Percentiles rank a stretch among this genome's conserved stretches.
phyloP scores from a whole-genome alignment of 1,140 invertebrate genomes.

The Coptotermes formosanus region DNA sequence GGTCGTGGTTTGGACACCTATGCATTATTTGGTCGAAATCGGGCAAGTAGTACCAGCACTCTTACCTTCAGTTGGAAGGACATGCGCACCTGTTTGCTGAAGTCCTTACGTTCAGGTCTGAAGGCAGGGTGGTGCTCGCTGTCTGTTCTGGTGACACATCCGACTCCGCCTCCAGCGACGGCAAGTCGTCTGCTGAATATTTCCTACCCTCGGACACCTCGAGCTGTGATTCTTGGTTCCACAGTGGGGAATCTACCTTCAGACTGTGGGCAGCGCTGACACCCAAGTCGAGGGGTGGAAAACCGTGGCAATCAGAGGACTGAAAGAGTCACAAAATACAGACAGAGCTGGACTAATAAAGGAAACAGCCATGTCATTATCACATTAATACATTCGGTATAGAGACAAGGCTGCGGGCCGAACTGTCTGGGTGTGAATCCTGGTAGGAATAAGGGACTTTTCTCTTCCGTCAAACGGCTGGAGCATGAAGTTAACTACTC shows the following conservation, averaged over 20 bases:
- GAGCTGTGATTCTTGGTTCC: neutral
- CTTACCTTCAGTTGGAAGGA: neutral
- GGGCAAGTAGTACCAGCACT: neutral
- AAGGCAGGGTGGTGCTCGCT: neutral
- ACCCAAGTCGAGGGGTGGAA: neutral
- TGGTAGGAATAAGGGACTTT: neutral
- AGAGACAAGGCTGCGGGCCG: neutral
- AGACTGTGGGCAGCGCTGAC: neutral
- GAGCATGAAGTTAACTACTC: no score
- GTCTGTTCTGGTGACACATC: neutral
- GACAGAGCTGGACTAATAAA: neutral
- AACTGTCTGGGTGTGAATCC: neutral
- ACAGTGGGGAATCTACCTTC: neutral
- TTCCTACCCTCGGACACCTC: neutral
- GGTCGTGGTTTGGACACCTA: no score
- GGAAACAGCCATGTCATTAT: neutral
- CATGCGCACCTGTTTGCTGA: neutral
- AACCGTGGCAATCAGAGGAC: neutral
- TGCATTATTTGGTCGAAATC: neutral
- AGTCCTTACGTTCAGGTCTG: neutral
- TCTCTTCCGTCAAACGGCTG: no score
- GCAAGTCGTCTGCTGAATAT: neutral
- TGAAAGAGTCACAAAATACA: neutral
- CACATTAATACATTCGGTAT: no score
- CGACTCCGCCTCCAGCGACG: no score